These are phyloP conservation scores for Vimba vimba DNA, from an alignment of 2,113 vertebrate genomes.

Conservation along the genomic window DNA sequence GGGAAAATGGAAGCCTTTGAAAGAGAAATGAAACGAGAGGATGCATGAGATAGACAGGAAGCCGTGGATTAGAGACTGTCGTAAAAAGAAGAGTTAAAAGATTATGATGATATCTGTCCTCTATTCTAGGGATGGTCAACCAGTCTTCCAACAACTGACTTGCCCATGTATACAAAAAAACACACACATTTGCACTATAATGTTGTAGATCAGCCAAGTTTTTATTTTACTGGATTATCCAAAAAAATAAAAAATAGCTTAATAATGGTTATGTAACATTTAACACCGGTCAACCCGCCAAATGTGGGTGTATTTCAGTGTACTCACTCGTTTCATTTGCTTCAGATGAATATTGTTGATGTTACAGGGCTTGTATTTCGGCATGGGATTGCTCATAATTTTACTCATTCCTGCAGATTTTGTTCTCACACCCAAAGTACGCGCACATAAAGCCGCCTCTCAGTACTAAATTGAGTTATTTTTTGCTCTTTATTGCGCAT, in stretches of 20 bases:
- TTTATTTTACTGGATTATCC: neutral
- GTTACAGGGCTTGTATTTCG: too few species aligned
- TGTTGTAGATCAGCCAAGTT: neutral
- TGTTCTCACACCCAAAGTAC: too few species aligned
- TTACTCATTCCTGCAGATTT: too few species aligned
- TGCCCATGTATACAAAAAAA: neutral
- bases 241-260: neutral
- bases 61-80: constrained; percentile 66
- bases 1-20: constrained; percentile 4
- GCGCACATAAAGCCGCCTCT: too few species aligned
- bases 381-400: too few species aligned
- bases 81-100: constrained; percentile 65
- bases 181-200: neutral
- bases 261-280: neutral
- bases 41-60: constrained; percentile 41
- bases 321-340: too few species aligned
- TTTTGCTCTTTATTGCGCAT: too few species aligned
- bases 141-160: neutral
- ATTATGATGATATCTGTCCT: constrained; percentile 51
- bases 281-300: too few species aligned
- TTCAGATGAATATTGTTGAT: too few species aligned
- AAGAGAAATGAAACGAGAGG: neutral
- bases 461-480: too few species aligned
- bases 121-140: neutral
- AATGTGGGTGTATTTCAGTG: too few species aligned